Evolutionary conservation across 1,140 invertebrate species (phyloP).

Genomic region (Calliphora vicina): DNA sequence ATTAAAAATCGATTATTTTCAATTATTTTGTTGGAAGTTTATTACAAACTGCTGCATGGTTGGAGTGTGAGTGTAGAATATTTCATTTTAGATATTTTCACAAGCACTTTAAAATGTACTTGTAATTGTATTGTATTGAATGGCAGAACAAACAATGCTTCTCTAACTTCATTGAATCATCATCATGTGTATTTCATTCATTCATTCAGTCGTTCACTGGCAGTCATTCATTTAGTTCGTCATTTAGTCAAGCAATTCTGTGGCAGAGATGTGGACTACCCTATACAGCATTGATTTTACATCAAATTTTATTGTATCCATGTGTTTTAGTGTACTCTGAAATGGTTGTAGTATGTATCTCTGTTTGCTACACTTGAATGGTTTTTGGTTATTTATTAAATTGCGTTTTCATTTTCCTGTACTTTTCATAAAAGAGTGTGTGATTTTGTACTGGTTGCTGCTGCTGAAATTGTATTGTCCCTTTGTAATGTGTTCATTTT

Average conservation of each 20-base stretch:
- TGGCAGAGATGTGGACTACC: too few species aligned
- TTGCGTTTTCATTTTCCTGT: neutral
- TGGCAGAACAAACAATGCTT: too few species aligned
- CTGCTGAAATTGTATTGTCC: neutral
- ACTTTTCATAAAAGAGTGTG: too few species aligned
- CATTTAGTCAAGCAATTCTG: neutral
- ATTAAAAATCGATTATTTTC: constrained; percentile 11
- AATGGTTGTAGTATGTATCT: neutral
- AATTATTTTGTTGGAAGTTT: neutral
- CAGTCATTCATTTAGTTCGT: neutral
- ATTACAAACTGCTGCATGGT: neutral
- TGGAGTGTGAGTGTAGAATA: neutral
- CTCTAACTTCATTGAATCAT: neutral
- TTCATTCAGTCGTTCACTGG: neutral
- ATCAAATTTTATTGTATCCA: neutral
- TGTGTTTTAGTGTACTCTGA: too few species aligned
- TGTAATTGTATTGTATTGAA: neutral
- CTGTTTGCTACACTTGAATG: neutral
- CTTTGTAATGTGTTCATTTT: neutral
- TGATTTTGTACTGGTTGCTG: neutral
- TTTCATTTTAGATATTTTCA: neutral
- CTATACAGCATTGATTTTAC: neutral
- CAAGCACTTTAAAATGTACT: neutral
- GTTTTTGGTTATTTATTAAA: constrained; percentile 7
- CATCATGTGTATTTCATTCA: neutral